Evolutionary conservation across 53 echinoderm and acorn worm genomes (phyloP).

Genomic region (Paracentrotus lividus): DNA sequence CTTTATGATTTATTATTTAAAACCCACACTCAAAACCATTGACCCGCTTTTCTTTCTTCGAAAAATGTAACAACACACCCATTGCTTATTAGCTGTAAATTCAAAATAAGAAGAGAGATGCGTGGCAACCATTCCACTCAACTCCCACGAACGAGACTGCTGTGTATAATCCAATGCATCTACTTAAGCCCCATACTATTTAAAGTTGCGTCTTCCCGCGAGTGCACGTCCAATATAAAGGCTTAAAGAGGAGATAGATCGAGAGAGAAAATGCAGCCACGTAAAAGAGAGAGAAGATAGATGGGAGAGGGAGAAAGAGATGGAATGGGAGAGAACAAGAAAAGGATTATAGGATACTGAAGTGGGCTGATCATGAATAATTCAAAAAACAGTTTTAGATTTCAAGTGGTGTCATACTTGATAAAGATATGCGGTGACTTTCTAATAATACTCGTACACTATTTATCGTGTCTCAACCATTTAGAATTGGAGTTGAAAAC

Average conservation of each 20-base stretch:
- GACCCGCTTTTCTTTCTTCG: constrained; percentile 48
- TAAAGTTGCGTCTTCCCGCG: constrained; percentile 51
- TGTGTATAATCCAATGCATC: constrained; percentile 58
- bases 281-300: not conserved
- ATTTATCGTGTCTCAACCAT: not conserved
- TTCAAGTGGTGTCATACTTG: constrained; percentile 45
- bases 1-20: constrained; percentile 34
- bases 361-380: constrained; percentile 50
- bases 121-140: constrained; percentile 42
- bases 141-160: constrained; percentile 59
- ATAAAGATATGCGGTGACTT: constrained; percentile 54
- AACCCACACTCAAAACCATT: constrained; percentile 52
- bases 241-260: constrained; percentile 42
- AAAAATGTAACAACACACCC: constrained; percentile 64
- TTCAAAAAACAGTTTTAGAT: constrained; percentile 47
- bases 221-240: constrained; percentile 41
- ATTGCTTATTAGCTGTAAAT: constrained; percentile 45
- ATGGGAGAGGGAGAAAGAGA: not conserved
- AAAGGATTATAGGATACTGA: constrained; percentile 14
- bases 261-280: not conserved
- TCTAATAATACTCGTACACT: constrained; percentile 6
- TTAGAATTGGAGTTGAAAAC: not conserved
- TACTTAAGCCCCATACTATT: constrained; percentile 66
- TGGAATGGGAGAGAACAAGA: not conserved
- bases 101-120: constrained; percentile 43